Percentiles rank a stretch among this genome's conserved stretches.
Evolutionary conservation across 2,888 invertebrate species (phyloP).

Genomic region (Willowsia nigromaculata): DNA sequence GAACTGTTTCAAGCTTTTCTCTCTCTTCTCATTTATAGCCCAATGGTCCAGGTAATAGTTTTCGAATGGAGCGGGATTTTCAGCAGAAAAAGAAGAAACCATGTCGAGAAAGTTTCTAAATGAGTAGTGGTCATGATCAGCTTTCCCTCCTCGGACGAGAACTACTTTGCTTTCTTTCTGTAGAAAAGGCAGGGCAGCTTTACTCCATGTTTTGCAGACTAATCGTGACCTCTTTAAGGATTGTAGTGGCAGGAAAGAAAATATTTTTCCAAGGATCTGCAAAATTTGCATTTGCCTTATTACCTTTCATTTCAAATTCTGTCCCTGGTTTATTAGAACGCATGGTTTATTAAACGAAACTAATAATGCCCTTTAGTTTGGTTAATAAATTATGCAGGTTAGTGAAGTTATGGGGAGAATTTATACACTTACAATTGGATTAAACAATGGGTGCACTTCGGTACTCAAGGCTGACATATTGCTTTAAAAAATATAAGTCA

Average conservation of each 20-base stretch:
- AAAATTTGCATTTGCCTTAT: too few species aligned
- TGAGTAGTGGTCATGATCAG: constrained; percentile 65
- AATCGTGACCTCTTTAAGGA: constrained; percentile 64
- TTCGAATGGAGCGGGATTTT: constrained; percentile 60
- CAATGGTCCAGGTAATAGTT: constrained; percentile 73
- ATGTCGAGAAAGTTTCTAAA: constrained; percentile 68
- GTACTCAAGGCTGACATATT: neutral
- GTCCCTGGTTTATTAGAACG: too few species aligned
- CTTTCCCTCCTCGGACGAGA: constrained; percentile 68
- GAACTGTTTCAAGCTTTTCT: constrained; percentile 63
- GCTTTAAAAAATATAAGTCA: neutral
- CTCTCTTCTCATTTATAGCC: constrained; percentile 70
- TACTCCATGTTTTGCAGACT: constrained; percentile 63
- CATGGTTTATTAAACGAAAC: neutral
- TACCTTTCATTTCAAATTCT: too few species aligned
- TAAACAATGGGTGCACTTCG: constrained; percentile 72
- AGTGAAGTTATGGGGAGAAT: neutral
- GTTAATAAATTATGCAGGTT: neutral
- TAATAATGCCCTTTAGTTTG: too few species aligned
- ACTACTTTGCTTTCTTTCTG: constrained; percentile 68
- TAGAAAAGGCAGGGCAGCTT: constrained; percentile 46
- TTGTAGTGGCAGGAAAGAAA: constrained; percentile 50
- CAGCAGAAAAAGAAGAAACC: constrained; percentile 25
- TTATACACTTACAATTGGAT: constrained; percentile 61
- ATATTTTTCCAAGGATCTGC: constrained; percentile 67